Evolutionary conservation across 2,888 invertebrate species (phyloP).

Genomic region (Tolmerus cingulatus): DNA sequence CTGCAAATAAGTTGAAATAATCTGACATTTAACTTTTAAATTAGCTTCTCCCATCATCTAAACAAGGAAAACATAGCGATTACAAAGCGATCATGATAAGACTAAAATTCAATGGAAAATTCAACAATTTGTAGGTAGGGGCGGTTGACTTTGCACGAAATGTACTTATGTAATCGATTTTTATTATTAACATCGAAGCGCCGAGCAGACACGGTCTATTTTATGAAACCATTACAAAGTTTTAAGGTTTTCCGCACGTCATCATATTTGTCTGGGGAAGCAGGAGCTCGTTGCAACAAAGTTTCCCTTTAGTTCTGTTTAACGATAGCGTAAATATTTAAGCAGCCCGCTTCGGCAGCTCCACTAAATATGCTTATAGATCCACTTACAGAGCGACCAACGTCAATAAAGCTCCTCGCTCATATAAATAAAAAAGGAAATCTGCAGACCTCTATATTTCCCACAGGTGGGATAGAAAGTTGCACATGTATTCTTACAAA

Average conservation of each 20-base stretch:
- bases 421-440: not conserved
- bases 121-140: not conserved
- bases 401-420: not conserved
- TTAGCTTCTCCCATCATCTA: not conserved
- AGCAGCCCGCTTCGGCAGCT: not conserved
- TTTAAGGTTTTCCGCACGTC: not conserved
- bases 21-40: not conserved
- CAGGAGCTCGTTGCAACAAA: not conserved
- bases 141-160: not conserved
- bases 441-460: not conserved
- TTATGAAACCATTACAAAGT: not conserved
- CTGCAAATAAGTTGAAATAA: not conserved
- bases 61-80: not conserved
- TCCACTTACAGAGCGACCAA: not conserved
- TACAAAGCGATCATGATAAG: not conserved
- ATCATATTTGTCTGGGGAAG: not conserved
- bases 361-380: not conserved
- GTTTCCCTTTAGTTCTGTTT: not conserved
- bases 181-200: not conserved
- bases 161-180: not conserved
- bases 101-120: not conserved
- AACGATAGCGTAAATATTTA: not conserved
- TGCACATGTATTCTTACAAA: not conserved
- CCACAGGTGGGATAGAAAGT: not conserved
- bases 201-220: not conserved